Evolutionary conservation across 1,140 invertebrate species (phyloP), one percentile per base, ranked within the genome.

Genomic region (Drosophila gunungcola): DNA sequence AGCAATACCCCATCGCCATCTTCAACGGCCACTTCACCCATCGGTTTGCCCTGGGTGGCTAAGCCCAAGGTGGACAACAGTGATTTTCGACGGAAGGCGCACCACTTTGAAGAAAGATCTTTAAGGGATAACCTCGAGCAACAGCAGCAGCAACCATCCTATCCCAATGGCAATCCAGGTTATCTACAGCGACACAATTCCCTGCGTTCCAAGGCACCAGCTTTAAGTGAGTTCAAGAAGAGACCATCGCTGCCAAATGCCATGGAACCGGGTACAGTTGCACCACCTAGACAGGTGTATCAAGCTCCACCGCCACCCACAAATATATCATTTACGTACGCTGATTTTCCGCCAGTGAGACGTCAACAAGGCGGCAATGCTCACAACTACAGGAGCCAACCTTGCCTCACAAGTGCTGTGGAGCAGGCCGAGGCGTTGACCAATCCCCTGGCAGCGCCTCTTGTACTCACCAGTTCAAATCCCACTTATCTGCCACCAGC

Each of bases 191-290:
- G 90, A 0, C 90, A 91, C 69, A 90, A 91, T 72, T 91, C 90
- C 0, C 45, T 91, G 49, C 74, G 90, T 12, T 63, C 83, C 4
- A 86, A 78, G 58, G 85, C 73, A 0, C 54, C 70, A 0, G n/a
- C 49, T 0, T 51, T 78, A 2, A 79, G 78, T 12, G 90, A 91
- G 13, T 85, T 88, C 21, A 86, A 73, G 58, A 92, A 92, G 67
- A 61, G 91, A 5, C 91, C 91, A 1, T 92, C 91, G 3, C 62
- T 92, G 57, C 91, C 91, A 13, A 92, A 91, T 61, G 83, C 91
- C 16, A 79, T 78, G 74, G 84, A 92, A n/a, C 91, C 91, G 0
- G 53, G 46, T 6, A 39, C 60, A 13, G 39, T 38, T 32, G 49
- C 64, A 46, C 21, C 43, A 10, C 48, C 42, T n/a, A 45, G n/a